phyloP scores from a whole-genome alignment of 2,797 vertebrate genomes.

The Protosalanx chinensis region DNA sequence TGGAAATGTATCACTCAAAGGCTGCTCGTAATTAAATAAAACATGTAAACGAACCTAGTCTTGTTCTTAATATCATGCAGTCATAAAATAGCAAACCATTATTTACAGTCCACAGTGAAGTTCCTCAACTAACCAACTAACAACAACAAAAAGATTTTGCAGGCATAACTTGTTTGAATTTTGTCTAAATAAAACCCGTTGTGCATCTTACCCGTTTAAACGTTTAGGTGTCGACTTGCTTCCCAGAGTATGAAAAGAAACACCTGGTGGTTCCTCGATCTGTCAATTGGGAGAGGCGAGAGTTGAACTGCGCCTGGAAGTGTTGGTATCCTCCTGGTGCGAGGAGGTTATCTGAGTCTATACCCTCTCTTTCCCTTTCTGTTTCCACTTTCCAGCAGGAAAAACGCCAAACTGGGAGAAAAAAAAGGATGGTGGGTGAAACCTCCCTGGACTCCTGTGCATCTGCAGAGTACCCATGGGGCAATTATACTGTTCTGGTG shows the following conservation, averaged over 20 bases:
- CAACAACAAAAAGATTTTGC: not conserved
- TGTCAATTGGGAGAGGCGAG: not conserved
- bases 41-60: too few relatives aligned
- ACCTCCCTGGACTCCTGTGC: constrained; percentile 36
- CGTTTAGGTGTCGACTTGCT: constrained; percentile 11
- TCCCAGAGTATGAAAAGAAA: constrained; percentile 6
- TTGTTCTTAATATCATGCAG: too few relatives aligned
- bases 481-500: constrained; percentile 32
- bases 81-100: too few relatives aligned
- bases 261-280: constrained; percentile 20
- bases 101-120: too few relatives aligned
- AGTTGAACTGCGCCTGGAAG: not conserved
- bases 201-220: constrained; percentile 8
- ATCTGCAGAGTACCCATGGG: constrained; percentile 39
- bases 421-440: constrained; percentile 38
- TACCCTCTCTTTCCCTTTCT: not conserved
- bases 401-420: constrained; percentile 25
- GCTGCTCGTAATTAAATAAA: too few relatives aligned
- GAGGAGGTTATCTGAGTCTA: constrained; percentile 23
- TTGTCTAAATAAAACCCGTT: not conserved
- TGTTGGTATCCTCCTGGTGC: constrained; percentile 26
- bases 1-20: too few relatives aligned
- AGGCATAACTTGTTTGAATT: not conserved
- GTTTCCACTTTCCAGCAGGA: constrained; percentile 37
- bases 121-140: not conserved